A percentile compares a stretch with the other conserved stretches of the same genome.
These are phyloP conservation scores for Propithecus coquereli DNA, from an alignment of 2,113 vertebrate genomes.

Conservation along the genomic window DNA sequence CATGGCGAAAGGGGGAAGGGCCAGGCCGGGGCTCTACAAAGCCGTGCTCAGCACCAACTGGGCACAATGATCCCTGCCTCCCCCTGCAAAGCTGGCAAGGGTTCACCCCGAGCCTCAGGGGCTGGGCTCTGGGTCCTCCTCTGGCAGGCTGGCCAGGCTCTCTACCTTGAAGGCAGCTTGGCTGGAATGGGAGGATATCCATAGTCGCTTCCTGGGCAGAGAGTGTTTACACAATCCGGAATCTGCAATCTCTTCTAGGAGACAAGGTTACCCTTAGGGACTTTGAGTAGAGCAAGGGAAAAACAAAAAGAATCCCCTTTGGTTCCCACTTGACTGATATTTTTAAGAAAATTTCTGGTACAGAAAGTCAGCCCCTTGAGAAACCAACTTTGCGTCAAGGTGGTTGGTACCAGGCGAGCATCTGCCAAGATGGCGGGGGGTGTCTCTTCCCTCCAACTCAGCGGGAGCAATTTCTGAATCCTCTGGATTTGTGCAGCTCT, in stretches of 20 bases:
- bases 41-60: not conserved
- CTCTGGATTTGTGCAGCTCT: not conserved
- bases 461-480: not conserved
- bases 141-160: not conserved
- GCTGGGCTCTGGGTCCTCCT: not conserved
- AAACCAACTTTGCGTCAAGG: not conserved
- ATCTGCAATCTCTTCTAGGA: slow-evolving; percentile 44
- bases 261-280: slow-evolving; percentile 15
- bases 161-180: not conserved
- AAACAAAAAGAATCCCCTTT: not conserved
- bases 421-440: not conserved
- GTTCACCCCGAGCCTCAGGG: not conserved
- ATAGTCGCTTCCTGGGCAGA: not conserved
- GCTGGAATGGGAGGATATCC: not conserved
- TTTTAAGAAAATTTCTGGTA: not conserved
- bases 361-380: not conserved
- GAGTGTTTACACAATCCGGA: slow-evolving; percentile 26
- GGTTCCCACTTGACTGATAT: not conserved
- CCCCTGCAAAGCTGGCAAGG: not conserved
- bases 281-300: not conserved
- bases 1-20: not conserved
- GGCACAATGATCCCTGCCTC: not conserved
- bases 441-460: not conserved
- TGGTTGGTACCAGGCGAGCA: not conserved
- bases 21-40: not conserved